A percentile compares a stretch with the other conserved stretches of the same genome.
Conservation (phyloP, 2,888 invertebrate species). For the Amblyteles armatorius region DNA sequence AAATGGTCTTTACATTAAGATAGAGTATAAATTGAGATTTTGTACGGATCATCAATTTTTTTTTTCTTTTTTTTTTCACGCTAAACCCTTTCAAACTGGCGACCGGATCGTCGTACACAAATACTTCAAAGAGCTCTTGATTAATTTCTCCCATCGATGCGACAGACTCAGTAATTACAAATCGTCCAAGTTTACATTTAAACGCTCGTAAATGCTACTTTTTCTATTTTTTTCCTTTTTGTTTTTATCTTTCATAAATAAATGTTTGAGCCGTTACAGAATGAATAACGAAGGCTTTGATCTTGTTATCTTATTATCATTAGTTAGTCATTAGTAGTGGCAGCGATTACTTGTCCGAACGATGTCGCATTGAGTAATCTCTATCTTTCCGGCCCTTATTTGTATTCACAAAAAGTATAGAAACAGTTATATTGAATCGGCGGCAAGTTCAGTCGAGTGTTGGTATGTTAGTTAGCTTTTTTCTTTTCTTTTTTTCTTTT, state of each 20-base stretch:
- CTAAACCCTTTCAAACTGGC: background rate
- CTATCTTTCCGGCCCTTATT: constrained; percentile 27
- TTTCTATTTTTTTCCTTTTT: background rate
- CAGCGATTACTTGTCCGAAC: constrained; percentile 30
- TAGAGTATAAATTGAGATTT: constrained; percentile 34
- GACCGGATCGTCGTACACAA: constrained; percentile 35
- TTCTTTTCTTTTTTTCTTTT: constrained; percentile 36
- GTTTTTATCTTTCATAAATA: constrained; percentile 74
- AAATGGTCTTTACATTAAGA: constrained; percentile 39
- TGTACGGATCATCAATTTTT: constrained; percentile 28
- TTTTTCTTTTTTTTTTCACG: background rate
- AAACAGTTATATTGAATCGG: constrained; percentile 48
- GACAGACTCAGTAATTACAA: constrained; percentile 71
- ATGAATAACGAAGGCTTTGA: constrained; percentile 72
- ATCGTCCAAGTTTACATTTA: constrained; percentile 72
- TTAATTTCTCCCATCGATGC: constrained; percentile 75
- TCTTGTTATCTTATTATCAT: constrained; percentile 19
- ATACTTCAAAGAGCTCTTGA: constrained; percentile 57
- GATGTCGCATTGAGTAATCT: constrained; percentile 17
- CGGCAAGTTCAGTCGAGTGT: constrained; percentile 57
- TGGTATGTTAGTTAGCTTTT: constrained; percentile 22
- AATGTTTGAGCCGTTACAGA: constrained; percentile 77
- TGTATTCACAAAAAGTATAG: constrained; percentile 49
- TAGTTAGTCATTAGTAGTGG: constrained; percentile 19
- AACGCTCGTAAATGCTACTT: constrained; percentile 81